These are phyloP conservation scores for Peromyscus californicus DNA, from an alignment of 2,113 vertebrate species.

Conservation along the genomic window DNA sequence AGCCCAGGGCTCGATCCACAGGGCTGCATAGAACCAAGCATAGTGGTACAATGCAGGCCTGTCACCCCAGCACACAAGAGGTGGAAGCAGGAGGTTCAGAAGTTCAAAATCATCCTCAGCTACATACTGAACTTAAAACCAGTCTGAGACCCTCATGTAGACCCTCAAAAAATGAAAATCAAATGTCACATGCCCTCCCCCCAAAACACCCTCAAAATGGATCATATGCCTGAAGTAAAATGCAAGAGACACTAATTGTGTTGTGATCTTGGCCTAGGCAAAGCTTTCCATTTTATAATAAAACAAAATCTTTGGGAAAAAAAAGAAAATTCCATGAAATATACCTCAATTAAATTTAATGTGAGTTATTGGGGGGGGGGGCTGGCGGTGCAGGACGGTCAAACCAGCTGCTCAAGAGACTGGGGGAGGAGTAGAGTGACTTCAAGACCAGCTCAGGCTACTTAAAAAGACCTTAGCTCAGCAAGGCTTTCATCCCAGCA, in stretches of 20 bases:
- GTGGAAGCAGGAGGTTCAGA: neutral
- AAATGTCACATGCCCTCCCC: neutral
- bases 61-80: neutral
- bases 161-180: neutral
- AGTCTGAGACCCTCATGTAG: neutral
- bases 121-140: neutral
- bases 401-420: neutral
- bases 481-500: neutral
- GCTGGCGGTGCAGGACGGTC: neutral
- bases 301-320: neutral
- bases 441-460: neutral
- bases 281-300: neutral
- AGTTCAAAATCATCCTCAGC: neutral
- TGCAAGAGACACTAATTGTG: neutral
- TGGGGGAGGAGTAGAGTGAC: neutral
- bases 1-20: neutral
- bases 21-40: neutral
- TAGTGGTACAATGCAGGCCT: neutral
- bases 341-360: neutral
- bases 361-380: neutral
- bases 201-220: neutral
- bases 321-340: neutral
- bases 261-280: conserved; percentile 26
- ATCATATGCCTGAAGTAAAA: neutral
- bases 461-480: neutral